Evolutionary conservation across 1,140 invertebrate genomes (phyloP).

Genomic region (Microplitis demolitor): DNA sequence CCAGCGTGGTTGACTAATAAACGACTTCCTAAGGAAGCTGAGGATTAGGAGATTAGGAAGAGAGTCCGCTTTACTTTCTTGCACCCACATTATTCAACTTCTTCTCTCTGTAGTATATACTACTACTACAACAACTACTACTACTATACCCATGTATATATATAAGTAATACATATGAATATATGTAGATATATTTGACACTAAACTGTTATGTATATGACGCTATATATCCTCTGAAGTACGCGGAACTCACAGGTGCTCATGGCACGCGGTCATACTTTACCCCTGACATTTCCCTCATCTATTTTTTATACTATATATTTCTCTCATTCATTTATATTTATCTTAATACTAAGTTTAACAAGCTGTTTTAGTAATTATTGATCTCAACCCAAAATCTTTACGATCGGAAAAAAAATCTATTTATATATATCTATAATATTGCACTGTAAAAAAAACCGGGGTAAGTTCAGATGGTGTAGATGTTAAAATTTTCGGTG

Average conservation of each 20-base stretch:
- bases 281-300: conserved; percentile 27
- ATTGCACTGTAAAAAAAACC: too few species aligned
- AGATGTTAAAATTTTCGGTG: too few species aligned
- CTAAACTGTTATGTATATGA: too few species aligned
- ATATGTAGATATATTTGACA: too few species aligned
- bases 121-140: too few species aligned
- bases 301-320: conserved; percentile 27
- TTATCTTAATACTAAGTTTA: not conserved
- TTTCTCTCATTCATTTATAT: conserved; percentile 17
- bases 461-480: too few species aligned
- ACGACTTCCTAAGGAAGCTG: conserved; percentile 61
- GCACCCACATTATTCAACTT: conserved; percentile 21
- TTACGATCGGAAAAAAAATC: too few species aligned
- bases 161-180: too few species aligned
- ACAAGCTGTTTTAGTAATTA: too few species aligned
- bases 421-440: too few species aligned
- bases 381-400: too few species aligned
- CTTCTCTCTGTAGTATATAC: not conserved
- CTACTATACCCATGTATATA: not conserved
- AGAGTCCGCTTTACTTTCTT: conserved; percentile 39
- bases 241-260: conserved; percentile 42
- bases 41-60: conserved; percentile 59
- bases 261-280: conserved; percentile 34
- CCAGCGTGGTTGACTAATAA: conserved; percentile 52
- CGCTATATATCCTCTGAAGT: too few species aligned